Evolutionary conservation across 2,888 invertebrate species (phyloP), one percentile per base, ranked within the genome.

Genomic region (Chamaedrilus cognettii): DNA sequence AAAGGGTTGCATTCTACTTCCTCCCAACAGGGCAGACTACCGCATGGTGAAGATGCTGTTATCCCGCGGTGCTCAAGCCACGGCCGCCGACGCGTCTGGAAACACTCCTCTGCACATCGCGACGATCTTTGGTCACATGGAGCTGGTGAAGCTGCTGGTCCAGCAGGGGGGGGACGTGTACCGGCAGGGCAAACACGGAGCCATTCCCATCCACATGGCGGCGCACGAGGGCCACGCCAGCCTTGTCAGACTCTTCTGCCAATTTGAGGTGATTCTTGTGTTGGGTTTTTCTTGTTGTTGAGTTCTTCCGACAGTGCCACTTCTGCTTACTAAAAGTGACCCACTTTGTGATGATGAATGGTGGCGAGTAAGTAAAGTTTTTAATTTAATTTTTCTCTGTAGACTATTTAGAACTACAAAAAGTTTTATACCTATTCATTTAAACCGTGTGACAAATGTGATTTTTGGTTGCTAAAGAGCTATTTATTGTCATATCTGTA

Each of bases 121-220:
- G 35, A 70, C 73, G 31, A 70, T 69, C 52, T 74, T 68, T 57
- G 75, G 75, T 11, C 75, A 75, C 62, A 60, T 66, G 49, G 73
- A 74, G 50, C 66, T 75, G 33, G 74, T 72, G 4, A 72, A 72
- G 60, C 60, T 75, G 26, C 62, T 75, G 30, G 34, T 70, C 28
- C 67, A 66, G 26, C 66, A 66, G 34, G 71, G 69, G 4, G 68
- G 62, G 1, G 74, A 75, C 42, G 32, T 71, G 31, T 75, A 72
- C 60, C 70, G 67, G 67, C 66, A 70, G 56, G 74, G 72, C 19
- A 67, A 65, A 34, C 69, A 66, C 49, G 75, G 75, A 7, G 74
- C 75, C 7, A 65, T 74, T 4, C 72, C 74, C n/a, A 62, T 75
- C 30, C 74, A 74, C 65, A 75, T 75, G 26, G 75, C 75, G n/a